Conservation (phyloP, 1,140 invertebrate species). For the Chelonus insularis region DNA sequence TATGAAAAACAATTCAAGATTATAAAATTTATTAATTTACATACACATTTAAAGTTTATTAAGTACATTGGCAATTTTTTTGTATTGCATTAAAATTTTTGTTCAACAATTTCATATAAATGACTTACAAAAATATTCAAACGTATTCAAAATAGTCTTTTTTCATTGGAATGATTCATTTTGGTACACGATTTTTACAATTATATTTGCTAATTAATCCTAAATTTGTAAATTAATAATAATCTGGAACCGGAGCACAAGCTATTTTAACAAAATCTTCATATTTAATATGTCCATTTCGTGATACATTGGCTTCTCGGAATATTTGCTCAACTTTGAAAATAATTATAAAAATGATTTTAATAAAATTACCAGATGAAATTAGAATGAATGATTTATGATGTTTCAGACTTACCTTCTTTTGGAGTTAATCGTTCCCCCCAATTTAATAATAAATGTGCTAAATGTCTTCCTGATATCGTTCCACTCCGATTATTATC, state of each 20-base stretch:
- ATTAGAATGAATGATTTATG: too few species aligned
- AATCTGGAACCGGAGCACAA: slow-evolving; percentile 92
- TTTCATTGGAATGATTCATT: too few species aligned
- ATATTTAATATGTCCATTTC: slow-evolving; percentile 82
- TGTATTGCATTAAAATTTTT: too few species aligned
- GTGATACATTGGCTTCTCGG: slow-evolving; percentile 85
- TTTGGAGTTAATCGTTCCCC: slow-evolving; percentile 87
- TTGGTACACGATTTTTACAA: too few species aligned
- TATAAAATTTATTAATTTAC: too few species aligned
- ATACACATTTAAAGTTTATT: too few species aligned
- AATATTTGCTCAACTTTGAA: slow-evolving; percentile 88
- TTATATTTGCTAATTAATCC: too few species aligned
- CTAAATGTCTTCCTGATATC: slow-evolving; percentile 80
- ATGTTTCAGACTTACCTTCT: slow-evolving; percentile 69
- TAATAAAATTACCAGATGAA: slow-evolving; percentile 11
- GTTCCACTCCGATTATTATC: slow-evolving; percentile 75
- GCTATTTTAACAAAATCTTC: slow-evolving; percentile 93
- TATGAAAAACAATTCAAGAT: too few species aligned
- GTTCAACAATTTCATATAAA: too few species aligned
- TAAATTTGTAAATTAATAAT: slow-evolving; percentile 78
- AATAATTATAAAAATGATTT: slow-evolving; percentile 31
- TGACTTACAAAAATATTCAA: too few species aligned
- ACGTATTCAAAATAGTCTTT: too few species aligned
- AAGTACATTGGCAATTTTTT: too few species aligned
- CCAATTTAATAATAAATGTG: slow-evolving; percentile 88